Base-by-base conservation (phyloP, 2,797 vertebrate species). In the Emydoidea blandingii region DNA sequence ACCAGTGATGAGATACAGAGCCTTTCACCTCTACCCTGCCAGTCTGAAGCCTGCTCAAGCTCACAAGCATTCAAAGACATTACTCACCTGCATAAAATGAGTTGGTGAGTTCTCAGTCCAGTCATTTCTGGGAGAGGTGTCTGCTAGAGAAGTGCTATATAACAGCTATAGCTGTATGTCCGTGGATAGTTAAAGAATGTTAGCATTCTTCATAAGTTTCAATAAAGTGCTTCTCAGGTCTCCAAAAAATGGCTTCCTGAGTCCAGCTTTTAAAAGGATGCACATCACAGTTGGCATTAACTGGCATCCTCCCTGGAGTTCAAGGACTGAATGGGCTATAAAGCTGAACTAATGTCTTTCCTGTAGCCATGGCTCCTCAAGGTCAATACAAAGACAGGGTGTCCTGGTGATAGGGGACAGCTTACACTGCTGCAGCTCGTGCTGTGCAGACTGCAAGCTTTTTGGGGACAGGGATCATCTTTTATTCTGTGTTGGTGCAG, bases 31-130 rank as follows among this genome's bases (percentile, higher is more conserved):
- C 78, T 72, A 47, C 78, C 93, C 57, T 83, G 79, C 37, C 53
- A n/a, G 12, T 37, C 44, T 41, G 57, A 65, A 47, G 52, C 44
- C 68, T 62, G 25, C 86, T 78, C 52, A 57, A 5, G 52, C 65
- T 52, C 59, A 5, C 41, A 8, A 57, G 37, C 19, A 37, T 87
- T 41, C 29, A 59, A 89, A 50, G 16, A 49, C 80, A 9, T 8
- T 27, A 2, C 1, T 37, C 74, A 11, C 10, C 47, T 4, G 41
- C 25, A 1, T 2, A 56, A 5, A 34, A 1, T 0, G 62, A 83
- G 81, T 49, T 19, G 53, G 57, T 62, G n/a, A 0, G 2, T 19
- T 65, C 85, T 83, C 86, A 84, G 41, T 34, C 81, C 54, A 1
- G 3, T n/a, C 79, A 37, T 57, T 49, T 1, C 12, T 0, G 1